Evolutionary conservation across 1,140 invertebrate species (phyloP).

Genomic region (Drosophila pectinifera): DNA sequence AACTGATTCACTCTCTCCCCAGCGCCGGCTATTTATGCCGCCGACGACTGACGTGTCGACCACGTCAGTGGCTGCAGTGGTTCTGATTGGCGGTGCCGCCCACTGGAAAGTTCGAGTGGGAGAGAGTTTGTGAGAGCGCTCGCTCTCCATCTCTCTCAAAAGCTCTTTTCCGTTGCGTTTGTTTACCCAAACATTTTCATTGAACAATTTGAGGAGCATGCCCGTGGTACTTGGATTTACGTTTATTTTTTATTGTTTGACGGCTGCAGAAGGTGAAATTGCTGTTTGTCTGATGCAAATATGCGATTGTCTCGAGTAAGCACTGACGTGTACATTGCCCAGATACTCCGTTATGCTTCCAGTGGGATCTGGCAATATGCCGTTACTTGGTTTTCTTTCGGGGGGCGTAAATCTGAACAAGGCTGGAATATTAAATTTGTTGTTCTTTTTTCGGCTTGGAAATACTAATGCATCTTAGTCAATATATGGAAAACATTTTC

Average conservation of each 20-base stretch:
- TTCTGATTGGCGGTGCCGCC: conserved; percentile 58
- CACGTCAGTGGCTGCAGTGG: conserved; percentile 64
- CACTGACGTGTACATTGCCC: conserved; percentile 63
- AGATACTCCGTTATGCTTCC: conserved; percentile 24
- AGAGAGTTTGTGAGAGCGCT: conserved; percentile 3
- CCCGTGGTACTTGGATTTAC: neutral
- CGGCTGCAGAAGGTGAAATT: conserved; percentile 25
- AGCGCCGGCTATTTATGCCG: conserved; percentile 65
- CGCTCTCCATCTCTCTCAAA: neutral
- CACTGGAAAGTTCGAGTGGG: conserved; percentile 1
- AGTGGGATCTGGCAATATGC: conserved; percentile 20
- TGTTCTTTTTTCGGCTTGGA: neutral
- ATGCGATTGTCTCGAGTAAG: conserved; percentile 17
- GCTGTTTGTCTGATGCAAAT: conserved; percentile 57
- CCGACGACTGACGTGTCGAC: conserved; percentile 62
- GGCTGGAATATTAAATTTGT: neutral
- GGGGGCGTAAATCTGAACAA: conserved; percentile 10
- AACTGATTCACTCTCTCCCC: conserved; percentile 66
- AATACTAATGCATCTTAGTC: too few species aligned
- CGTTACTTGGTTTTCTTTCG: conserved; percentile 1
- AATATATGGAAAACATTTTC: too few species aligned
- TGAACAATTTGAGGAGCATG: neutral
- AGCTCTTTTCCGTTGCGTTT: conserved; percentile 17
- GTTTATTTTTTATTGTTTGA: conserved; percentile 11
- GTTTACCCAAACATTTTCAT: conserved; percentile 49